Evolutionary conservation across 2,797 vertebrate species (phyloP).

Genomic region (Atherinosoma microstoma): DNA sequence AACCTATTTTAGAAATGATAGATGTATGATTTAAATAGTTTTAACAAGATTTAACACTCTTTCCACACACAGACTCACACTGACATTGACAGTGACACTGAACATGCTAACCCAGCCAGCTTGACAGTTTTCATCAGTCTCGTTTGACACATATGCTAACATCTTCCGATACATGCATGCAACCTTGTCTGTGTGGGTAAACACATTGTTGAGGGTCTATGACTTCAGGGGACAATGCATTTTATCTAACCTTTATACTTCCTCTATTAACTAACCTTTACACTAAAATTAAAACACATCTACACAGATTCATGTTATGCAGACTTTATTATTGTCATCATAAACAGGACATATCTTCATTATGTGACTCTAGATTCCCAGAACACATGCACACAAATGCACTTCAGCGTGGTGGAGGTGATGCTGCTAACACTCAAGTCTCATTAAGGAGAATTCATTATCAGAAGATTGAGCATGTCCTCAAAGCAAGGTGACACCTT

Average conservation of each 20-base stretch:
- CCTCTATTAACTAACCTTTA: background rate
- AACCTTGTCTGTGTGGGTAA: conserved; percentile 24
- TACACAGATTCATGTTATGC: background rate
- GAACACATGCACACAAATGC: background rate
- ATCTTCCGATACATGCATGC: conserved; percentile 27
- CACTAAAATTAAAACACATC: background rate
- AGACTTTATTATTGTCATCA: background rate
- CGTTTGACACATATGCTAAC: conserved; percentile 33
- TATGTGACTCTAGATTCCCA: background rate
- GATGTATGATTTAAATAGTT: background rate
- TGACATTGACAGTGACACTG: conserved; percentile 14
- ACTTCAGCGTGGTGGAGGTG: conserved; percentile 20
- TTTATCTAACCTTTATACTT: background rate
- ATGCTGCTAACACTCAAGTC: conserved; percentile 28
- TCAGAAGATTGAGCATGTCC: conserved; percentile 40
- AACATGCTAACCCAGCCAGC: conserved; percentile 30
- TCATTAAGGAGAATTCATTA: conserved; percentile 55
- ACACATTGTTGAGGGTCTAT: conserved; percentile 4
- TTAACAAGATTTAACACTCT: background rate
- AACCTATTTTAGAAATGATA: background rate
- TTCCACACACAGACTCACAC: background rate
- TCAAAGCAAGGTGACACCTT: conserved; percentile 40
- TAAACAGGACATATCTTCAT: background rate
- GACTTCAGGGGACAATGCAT: conserved; percentile 10
- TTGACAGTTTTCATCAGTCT: conserved; percentile 30